Conservation (phyloP, 2,113 vertebrate genomes). For the Apus apus region DNA sequence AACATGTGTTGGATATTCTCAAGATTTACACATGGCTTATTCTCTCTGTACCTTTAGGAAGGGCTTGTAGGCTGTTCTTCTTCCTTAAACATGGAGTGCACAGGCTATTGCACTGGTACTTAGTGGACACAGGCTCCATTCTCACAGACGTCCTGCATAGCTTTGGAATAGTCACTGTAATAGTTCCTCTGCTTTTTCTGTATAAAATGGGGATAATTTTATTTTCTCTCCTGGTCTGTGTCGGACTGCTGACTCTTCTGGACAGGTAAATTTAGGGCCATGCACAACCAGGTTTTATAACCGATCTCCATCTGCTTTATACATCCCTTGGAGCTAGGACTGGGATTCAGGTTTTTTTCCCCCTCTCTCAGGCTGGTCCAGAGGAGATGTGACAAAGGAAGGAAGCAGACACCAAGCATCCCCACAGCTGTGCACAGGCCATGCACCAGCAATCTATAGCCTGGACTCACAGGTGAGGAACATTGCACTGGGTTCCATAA, state of each 20-base stretch:
- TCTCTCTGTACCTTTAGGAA: neutral
- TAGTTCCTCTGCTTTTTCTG: neutral
- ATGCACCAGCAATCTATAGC: fast-evolving
- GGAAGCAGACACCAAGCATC: neutral
- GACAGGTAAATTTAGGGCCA: neutral
- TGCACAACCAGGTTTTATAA: neutral
- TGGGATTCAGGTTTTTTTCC: neutral
- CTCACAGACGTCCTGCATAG: fast-evolving
- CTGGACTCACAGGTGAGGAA: neutral
- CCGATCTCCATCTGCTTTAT: neutral
- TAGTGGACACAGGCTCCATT: neutral
- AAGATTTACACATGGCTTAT: neutral
- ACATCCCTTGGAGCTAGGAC: neutral
- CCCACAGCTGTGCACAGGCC: neutral
- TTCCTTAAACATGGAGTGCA: neutral
- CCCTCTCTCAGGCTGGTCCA: neutral
- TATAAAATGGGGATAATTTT: neutral
- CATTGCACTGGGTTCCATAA: neutral
- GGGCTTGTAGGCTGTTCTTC: fast-evolving
- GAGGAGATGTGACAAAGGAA: neutral
- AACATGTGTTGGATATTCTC: neutral
- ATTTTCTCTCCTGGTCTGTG: neutral
- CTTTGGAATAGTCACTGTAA: neutral
- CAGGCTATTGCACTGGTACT: fast-evolving
- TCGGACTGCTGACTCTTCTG: neutral